Percentiles rank a stretch among this genome's conserved stretches.
These are phyloP conservation scores for Ophion costatus DNA, from an alignment of 2,888 invertebrate species.

Conservation along the genomic window DNA sequence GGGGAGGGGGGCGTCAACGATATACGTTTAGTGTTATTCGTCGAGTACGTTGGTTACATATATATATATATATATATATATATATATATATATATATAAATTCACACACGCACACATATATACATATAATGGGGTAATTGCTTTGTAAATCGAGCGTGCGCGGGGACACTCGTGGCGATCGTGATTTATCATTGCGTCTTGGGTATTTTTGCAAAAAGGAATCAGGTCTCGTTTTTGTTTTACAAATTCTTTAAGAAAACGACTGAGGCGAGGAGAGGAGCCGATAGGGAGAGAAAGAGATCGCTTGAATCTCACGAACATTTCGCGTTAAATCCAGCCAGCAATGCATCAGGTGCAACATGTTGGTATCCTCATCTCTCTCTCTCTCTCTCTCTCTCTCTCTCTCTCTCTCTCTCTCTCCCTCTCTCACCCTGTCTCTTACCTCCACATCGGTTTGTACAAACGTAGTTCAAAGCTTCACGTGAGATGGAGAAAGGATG, in stretches of 20 bases:
- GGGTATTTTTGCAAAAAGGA: neutral
- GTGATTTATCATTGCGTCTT: constrained; percentile 19
- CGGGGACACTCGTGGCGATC: constrained; percentile 21
- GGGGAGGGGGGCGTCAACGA: constrained; percentile 64
- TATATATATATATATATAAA: too few species aligned
- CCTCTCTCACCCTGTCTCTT: neutral
- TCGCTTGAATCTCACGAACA: constrained; percentile 18
- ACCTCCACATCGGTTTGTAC: neutral
- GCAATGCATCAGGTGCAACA: constrained; percentile 27
- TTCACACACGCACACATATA: too few species aligned
- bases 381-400: too few species aligned
- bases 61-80: too few species aligned
- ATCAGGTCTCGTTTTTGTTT: constrained; percentile 31
- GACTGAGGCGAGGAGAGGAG: neutral
- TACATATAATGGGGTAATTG: constrained; percentile 77
- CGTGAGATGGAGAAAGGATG: constrained; percentile 16
- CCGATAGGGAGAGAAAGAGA: neutral
- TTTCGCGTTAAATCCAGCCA: constrained; percentile 38
- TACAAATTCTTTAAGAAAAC: constrained; percentile 31
- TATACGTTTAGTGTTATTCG: constrained; percentile 75
- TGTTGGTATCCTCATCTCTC: neutral
- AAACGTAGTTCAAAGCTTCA: neutral
- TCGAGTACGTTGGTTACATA: constrained; percentile 34
- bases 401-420: neutral
- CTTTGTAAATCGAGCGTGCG: constrained; percentile 70